A percentile compares a stretch with the other conserved stretches of the same genome.
phyloP scores from a whole-genome alignment of 1,140 invertebrate genomes.

The Asobara japonica region DNA sequence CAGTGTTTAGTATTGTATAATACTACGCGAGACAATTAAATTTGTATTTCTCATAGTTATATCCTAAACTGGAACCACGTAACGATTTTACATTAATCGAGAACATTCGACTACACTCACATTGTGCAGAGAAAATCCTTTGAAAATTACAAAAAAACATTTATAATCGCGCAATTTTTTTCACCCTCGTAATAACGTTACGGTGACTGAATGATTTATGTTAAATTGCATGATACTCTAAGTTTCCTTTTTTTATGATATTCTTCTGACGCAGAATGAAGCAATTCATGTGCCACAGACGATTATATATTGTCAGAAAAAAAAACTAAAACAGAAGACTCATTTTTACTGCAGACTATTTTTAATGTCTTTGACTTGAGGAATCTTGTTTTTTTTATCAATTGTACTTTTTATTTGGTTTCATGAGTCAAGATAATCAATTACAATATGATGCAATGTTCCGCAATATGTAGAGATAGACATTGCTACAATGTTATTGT shows the following conservation, averaged over 20 bases:
- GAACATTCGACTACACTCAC: background rate
- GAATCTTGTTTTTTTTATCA: background rate
- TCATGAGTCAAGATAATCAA: background rate
- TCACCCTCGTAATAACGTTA: background rate
- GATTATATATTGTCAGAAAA: background rate
- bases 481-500: conserved; percentile 7
- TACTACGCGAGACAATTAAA: background rate
- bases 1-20: background rate
- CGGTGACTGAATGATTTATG: background rate
- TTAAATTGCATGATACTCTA: background rate
- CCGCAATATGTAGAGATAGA: background rate
- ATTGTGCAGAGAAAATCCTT: background rate
- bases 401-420: background rate
- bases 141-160: background rate
- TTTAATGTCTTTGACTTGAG: background rate
- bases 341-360: background rate
- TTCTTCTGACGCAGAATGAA: conserved; percentile 1
- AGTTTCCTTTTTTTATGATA: conserved; percentile 2
- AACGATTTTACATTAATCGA: background rate
- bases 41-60: conserved; percentile 6
- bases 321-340: background rate
- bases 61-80: background rate
- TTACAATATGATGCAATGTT: background rate
- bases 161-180: conserved; percentile 9
- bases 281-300: conserved; percentile 5